These are phyloP conservation scores for Eulemur macaco DNA, from an alignment of 2,113 vertebrate genomes.

Conservation along the genomic window DNA sequence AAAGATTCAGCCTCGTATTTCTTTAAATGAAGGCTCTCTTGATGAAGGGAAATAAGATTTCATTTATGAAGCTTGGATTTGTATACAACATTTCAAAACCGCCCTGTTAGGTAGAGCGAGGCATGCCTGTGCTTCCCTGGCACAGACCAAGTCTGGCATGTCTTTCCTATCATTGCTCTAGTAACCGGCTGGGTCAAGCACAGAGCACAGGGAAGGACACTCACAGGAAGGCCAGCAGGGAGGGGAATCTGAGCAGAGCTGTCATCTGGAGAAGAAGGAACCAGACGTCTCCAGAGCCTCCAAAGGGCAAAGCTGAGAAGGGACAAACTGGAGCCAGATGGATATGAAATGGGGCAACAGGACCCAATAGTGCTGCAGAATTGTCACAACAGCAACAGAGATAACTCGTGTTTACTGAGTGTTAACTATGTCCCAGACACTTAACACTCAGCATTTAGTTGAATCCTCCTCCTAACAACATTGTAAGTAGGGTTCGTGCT, in stretches of 20 bases:
- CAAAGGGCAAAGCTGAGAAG: slow-evolving; percentile 40
- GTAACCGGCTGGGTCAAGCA: neutral
- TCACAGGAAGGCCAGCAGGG: neutral
- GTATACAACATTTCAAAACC: neutral
- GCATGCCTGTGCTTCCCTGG: neutral
- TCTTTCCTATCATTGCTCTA: neutral
- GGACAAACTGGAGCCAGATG: slow-evolving; percentile 29
- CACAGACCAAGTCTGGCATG: neutral
- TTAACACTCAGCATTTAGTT: neutral
- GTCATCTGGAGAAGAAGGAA: neutral
- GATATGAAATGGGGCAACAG: neutral
- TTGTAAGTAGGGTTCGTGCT: neutral
- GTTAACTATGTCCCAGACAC: neutral
- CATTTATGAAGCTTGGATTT: neutral
- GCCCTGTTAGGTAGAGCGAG: neutral
- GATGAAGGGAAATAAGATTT: neutral
- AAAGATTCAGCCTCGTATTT: neutral
- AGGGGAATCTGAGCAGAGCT: neutral
- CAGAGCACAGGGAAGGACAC: neutral
- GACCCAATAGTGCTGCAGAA: neutral
- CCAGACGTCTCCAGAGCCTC: neutral
- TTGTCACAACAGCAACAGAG: neutral
- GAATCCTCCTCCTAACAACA: neutral
- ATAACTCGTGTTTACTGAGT: neutral
- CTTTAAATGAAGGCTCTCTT: neutral